Conservation (phyloP, 1,140 invertebrate species). For the Drosophila tropicalis region DNA sequence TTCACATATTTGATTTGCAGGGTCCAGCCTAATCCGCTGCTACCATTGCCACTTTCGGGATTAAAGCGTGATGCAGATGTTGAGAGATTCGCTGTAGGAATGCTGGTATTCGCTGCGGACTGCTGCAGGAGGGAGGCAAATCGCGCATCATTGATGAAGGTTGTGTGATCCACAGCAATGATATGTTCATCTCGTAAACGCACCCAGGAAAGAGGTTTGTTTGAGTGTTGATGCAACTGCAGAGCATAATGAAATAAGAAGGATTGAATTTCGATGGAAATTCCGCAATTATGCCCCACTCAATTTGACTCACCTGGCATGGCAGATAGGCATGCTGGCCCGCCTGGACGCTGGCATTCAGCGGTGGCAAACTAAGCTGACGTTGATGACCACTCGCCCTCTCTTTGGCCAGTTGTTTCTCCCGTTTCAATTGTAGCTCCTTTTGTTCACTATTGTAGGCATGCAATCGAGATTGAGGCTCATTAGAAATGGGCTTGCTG, state of each 20-base stretch:
- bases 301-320: conserved; percentile 87
- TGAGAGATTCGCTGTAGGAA: not conserved
- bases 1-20: conserved; percentile 89
- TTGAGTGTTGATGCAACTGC: conserved; percentile 83
- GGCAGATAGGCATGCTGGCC: conserved; percentile 93
- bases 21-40: conserved; percentile 92
- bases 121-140: conserved; percentile 91
- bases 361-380: conserved; percentile 58
- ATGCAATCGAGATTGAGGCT: conserved; percentile 49
- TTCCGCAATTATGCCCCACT: conserved; percentile 57
- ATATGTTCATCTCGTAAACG: conserved; percentile 94
- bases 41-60: conserved; percentile 70
- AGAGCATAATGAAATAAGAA: conserved; percentile 7
- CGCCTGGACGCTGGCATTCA: conserved; percentile 92
- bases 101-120: conserved; percentile 62
- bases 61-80: not conserved
- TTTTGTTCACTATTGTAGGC: conserved; percentile 74
- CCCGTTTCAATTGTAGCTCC: conserved; percentile 57
- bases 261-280: conserved; percentile 16
- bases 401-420: conserved; percentile 67
- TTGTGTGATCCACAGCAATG: conserved; percentile 91
- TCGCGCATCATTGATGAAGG: conserved; percentile 94
- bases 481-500: conserved; percentile 16
- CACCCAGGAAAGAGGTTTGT: conserved; percentile 96
- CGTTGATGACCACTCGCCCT: conserved; percentile 48